Conservation (phyloP, 2,113 vertebrate genomes). For the Urocolius indicus region DNA sequence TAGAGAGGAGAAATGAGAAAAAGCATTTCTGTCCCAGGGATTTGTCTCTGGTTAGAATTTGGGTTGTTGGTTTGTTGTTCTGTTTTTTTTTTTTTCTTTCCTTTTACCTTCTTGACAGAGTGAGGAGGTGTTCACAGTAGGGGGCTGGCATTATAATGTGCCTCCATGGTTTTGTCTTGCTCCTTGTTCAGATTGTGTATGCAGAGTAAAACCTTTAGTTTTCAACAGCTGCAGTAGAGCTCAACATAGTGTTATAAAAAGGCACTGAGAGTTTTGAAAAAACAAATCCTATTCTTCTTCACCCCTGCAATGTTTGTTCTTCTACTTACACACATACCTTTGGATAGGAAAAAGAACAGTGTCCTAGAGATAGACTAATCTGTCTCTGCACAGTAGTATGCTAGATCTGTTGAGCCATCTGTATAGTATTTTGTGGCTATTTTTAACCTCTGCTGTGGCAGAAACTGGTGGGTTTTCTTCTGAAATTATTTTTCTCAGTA, state of each 20-base stretch:
- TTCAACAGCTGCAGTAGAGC: background rate
- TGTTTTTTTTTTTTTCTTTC: background rate
- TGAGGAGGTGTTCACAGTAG: slow-evolving; percentile 8
- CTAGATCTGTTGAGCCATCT: slow-evolving; percentile 52
- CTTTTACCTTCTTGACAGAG: background rate
- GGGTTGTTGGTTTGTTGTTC: background rate
- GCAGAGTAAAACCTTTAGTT: background rate
- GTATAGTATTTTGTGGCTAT: slow-evolving; percentile 33
- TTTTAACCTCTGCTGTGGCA: slow-evolving; percentile 37
- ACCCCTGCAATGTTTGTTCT: background rate
- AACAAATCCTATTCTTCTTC: background rate
- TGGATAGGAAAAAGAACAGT: background rate
- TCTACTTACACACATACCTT: background rate
- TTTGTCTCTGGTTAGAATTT: background rate
- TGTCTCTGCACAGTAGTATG: background rate
- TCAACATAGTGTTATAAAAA: background rate
- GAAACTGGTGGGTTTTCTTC: background rate
- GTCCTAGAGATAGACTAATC: slow-evolving; percentile 1
- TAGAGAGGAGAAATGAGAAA: background rate
- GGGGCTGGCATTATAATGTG: background rate
- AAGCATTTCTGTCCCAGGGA: background rate
- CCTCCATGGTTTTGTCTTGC: background rate
- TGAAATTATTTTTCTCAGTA: background rate
- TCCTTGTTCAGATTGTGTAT: background rate
- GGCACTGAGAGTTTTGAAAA: background rate